These are phyloP conservation scores for Alligator sinensis DNA, from an alignment of 2,113 vertebrate genomes.

Conservation along the genomic window DNA sequence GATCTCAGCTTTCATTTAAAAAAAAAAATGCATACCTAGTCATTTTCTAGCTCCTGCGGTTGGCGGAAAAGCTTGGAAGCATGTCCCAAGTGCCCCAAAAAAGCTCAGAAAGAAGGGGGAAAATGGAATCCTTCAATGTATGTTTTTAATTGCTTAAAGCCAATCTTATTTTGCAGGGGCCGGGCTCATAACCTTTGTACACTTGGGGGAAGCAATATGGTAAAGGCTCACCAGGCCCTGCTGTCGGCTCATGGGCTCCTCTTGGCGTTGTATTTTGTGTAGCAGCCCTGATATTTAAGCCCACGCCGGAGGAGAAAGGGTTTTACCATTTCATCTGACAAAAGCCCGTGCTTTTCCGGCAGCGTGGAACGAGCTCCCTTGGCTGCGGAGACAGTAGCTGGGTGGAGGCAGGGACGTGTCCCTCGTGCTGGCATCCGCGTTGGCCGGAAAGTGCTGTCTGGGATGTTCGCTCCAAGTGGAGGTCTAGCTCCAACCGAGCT, in stretches of 20 bases:
- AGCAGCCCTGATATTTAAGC: constrained; percentile 56
- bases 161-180: constrained; percentile 46
- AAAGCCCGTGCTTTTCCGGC: constrained; percentile 34
- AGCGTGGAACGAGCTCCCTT: not conserved
- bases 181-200: constrained; percentile 30
- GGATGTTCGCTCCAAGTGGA: not conserved
- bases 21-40: not conserved
- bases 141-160: constrained; percentile 63
- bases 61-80: not conserved
- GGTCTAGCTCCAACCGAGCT: rapidly evolving
- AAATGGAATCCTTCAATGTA: constrained; percentile 69
- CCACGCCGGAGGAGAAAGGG: not conserved
- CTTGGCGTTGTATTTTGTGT: constrained; percentile 48
- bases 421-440: rapidly evolving
- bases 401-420: not conserved
- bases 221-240: constrained; percentile 7
- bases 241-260: constrained; percentile 30
- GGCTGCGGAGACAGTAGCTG: not conserved
- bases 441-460: not conserved
- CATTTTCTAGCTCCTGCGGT: not conserved
- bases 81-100: constrained; percentile 46
- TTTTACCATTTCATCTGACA: constrained; percentile 49
- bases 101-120: constrained; percentile 55
- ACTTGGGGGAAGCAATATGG: not conserved
- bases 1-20: constrained; percentile 60